Base-by-base conservation (phyloP, 2,113 vertebrate species). In the Hoplias malabaricus region DNA sequence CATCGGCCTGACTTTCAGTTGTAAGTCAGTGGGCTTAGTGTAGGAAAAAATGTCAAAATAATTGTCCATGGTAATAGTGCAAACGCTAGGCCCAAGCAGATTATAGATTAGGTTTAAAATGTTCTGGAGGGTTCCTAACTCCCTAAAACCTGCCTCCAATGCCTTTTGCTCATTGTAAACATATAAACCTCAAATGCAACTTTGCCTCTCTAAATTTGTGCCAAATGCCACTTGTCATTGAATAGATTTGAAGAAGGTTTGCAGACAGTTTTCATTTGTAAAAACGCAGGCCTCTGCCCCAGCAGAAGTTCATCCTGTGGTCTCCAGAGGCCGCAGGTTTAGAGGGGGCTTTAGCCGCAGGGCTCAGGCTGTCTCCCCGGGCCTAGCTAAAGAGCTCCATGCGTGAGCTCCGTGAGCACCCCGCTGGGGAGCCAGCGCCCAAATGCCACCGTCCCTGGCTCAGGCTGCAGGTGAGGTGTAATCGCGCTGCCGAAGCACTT, bases 401-500 rank as follows among this genome's bases (percentile, higher is more conserved):
- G n/a, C n/a, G n/a, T 91, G 90, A 92, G 89, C 90, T 86, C 80
- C 71, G 57, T 83, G 83, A 88, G 82, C 73, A 83, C 82, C 84
- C 89, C 89, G 70, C 72, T 53, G 84, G 87, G 82, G 82, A 82
- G 23, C 81, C 81, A 86, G 88, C 77, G 82, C 81, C 88, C 87
- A 93, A 93, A 93, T 93, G 89, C 91, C 92, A 90, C 88, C 89
- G 91, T 90, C 86, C 90, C 90, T 90, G 90, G 90, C 90, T 88
- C 84, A 63, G 68, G 66, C 82, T 65, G 78, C 84, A 89, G 87
- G 89, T 92, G 87, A 89, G 83, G 90, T 87, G 87, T 88, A 90
- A 92, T 92, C 90, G 54, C 81, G 89, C 90, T 65, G 73, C 80
- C 42, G 80, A 86, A 86, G 91, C 83, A 57, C 85, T 86, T 85